Evolutionary conservation across 2,888 invertebrate genomes (phyloP), one percentile per base, ranked within the genome.

Genomic region (Spodoptera picta): DNA sequence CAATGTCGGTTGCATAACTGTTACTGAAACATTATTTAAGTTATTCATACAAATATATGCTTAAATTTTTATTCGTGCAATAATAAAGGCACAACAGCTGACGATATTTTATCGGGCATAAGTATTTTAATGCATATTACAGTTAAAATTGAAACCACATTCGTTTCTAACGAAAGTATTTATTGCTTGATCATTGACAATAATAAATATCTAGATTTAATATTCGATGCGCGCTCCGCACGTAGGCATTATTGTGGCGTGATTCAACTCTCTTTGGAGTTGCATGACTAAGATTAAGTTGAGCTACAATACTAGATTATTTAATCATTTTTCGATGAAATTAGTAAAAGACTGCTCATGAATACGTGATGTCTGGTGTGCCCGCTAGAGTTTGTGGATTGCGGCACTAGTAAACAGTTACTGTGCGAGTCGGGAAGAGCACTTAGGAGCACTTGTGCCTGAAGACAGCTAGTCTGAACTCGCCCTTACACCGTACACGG

Each of bases 381-480:
- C 31, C 48, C 73, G 74, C 73, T 65, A 42, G 24, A 74, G 74
- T 57, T 60, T 50, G 3, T 10, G 4, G 0, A 45, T 57, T 11
- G 31, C 42, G 45, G 59, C 60, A 74, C 50, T n/a, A 51, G 43
- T 43, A n/a, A 59, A 61, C 69, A 73, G 74, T 73, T 59, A 74
- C 57, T 54, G 65, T 59, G 66, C 58, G 46, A 61, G 66, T 19
- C 50, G 46, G 54, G 53, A 70, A 68, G 67, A 68, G 68, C 66
- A 75, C 75, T 81, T 61, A 63, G 60, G 47, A 58, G 43, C 73
- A 69, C 77, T 80, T 68, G 70, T 52, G 64, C 60, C 64, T 75
- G 56, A 73, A 73, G 68, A 65, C 75, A 67, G 51, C 59, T 57
- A 62, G 72, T 65, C 65, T 60, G 66, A 67, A 71, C 66, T 55